phyloP scores from a whole-genome alignment of 1,140 invertebrate species.

The Probaryconus sp. region DNA sequence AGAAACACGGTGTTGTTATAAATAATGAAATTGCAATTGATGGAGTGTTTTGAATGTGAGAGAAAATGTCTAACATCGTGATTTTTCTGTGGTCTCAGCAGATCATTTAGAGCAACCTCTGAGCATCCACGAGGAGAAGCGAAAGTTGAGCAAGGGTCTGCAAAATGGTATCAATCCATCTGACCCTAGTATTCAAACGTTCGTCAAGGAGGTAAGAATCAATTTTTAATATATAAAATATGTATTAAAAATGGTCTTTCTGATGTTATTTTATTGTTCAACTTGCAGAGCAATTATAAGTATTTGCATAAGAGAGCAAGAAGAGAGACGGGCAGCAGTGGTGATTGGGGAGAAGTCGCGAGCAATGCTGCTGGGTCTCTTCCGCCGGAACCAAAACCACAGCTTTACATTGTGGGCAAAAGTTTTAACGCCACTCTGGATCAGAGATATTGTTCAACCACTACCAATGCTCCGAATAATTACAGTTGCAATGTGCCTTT shows the following conservation, averaged over 20 bases:
- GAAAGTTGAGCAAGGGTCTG: constrained; percentile 71
- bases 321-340: constrained; percentile 65
- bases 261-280: too few species aligned
- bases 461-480: constrained; percentile 68
- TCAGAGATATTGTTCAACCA: constrained; percentile 72
- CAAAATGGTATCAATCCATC: constrained; percentile 75
- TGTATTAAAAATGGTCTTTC: too few species aligned
- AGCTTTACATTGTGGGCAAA: constrained; percentile 69
- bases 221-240: not conserved
- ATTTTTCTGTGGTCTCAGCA: constrained; percentile 59
- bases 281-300: constrained; percentile 67
- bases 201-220: constrained; percentile 71
- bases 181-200: constrained; percentile 72
- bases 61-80: too few species aligned
- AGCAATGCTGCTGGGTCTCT: constrained; percentile 74
- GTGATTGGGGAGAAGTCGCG: constrained; percentile 74
- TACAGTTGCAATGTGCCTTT: constrained; percentile 71
- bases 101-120: constrained; percentile 74
- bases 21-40: constrained; percentile 2
- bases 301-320: constrained; percentile 71
- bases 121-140: constrained; percentile 73
- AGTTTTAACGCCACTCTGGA: constrained; percentile 73
- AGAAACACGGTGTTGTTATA: constrained; percentile 10
- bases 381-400: constrained; percentile 72
- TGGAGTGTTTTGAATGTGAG: too few species aligned